Evolutionary conservation across 2,888 invertebrate species (phyloP).

Genomic region (Brachypalpus laphriformis): DNA sequence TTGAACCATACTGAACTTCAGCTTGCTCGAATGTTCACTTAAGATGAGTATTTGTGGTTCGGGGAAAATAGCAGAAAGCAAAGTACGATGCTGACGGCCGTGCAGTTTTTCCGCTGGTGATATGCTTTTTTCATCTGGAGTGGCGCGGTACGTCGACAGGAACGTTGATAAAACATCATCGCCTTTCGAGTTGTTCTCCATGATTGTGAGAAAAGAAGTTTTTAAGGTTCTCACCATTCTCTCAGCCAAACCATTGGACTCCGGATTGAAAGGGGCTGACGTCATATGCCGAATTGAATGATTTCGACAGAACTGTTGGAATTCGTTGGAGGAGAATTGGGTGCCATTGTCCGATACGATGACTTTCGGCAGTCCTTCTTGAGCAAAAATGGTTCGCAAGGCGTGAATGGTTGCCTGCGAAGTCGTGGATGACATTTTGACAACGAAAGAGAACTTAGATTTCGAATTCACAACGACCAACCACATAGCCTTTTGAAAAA

Average conservation of each 20-base stretch:
- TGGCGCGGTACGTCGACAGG: too few relatives aligned
- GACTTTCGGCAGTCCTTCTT: neutral
- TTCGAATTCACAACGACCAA: neutral
- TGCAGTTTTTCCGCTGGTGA: neutral
- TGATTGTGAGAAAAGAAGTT: neutral
- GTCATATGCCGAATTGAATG: neutral
- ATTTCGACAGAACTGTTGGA: neutral
- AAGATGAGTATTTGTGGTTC: neutral
- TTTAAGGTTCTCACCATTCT: too few relatives aligned
- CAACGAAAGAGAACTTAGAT: neutral
- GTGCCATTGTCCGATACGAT: neutral
- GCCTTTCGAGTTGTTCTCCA: neutral
- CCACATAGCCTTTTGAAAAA: neutral
- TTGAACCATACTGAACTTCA: neutral
- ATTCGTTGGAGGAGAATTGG: neutral
- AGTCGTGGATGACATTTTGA: neutral
- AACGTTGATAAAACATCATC: neutral
- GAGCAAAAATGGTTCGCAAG: neutral
- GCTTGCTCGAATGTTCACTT: too few relatives aligned
- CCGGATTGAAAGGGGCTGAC: neutral
- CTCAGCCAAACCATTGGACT: constrained; percentile 5
- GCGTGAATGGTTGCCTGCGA: neutral
- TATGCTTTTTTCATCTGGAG: neutral
- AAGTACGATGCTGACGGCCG: neutral
- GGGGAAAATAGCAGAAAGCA: neutral